Evolutionary conservation across 2,888 invertebrate species (phyloP).

Genomic region (Pristionchus mayeri): DNA sequence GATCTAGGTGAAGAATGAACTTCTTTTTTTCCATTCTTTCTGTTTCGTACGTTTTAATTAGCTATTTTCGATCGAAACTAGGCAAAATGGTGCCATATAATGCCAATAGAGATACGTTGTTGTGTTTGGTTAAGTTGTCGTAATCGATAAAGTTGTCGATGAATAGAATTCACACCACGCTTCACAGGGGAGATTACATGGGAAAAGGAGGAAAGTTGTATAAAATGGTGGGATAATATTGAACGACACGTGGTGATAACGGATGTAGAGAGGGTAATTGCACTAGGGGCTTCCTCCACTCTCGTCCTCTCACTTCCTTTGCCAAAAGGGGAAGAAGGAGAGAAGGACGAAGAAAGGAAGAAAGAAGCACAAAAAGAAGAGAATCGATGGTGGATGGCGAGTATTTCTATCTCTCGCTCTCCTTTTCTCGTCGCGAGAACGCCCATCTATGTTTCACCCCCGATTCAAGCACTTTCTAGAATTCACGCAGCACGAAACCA

Average conservation of each 20-base stretch:
- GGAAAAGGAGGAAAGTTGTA: not conserved
- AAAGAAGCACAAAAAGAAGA: not conserved
- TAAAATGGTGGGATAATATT: not conserved
- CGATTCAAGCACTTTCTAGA: not conserved
- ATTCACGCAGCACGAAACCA: not conserved
- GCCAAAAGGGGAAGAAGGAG: not conserved
- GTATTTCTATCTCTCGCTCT: conserved; percentile 24
- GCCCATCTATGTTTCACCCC: not conserved
- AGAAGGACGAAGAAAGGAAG: conserved; percentile 19
- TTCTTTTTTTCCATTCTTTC: not conserved
- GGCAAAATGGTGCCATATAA: not conserved
- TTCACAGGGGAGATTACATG: not conserved
- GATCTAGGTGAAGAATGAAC: not conserved
- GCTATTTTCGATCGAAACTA: not conserved
- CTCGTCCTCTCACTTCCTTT: no score
- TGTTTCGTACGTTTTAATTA: not conserved
- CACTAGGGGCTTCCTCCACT: not conserved
- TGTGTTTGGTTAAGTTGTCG: conserved; percentile 20
- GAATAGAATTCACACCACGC: not conserved
- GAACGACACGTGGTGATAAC: not conserved
- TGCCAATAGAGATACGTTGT: not conserved
- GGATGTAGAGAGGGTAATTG: not conserved
- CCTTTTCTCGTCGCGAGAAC: not conserved
- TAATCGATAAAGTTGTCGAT: conserved; percentile 18
- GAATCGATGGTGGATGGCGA: not conserved